These are phyloP conservation scores for Perodicticus potto DNA, from an alignment of 2,797 vertebrate species.

Conservation along the genomic window DNA sequence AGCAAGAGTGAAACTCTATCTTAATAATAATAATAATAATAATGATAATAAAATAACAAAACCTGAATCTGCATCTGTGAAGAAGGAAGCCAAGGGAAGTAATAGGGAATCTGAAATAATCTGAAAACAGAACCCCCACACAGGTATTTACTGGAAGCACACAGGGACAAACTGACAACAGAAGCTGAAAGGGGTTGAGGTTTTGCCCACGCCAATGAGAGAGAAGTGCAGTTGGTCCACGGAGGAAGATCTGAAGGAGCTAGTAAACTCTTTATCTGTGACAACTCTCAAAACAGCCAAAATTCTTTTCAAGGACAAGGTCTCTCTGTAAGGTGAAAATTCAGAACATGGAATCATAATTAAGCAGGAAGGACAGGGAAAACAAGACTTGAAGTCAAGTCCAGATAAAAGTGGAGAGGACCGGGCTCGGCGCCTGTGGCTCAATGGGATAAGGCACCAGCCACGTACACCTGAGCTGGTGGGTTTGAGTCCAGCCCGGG, in stretches of 20 bases:
- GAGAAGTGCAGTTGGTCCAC: not conserved
- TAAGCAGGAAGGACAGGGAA: not conserved
- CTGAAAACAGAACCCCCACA: not conserved
- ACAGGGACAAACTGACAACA: not conserved
- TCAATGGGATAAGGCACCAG: too few species aligned
- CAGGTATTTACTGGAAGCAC: not conserved
- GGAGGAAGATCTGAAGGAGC: not conserved
- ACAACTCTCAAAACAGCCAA: not conserved
- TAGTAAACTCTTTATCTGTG: not conserved
- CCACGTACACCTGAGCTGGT: too few species aligned
- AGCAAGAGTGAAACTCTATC: too few species aligned
- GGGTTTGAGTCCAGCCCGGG: too few species aligned
- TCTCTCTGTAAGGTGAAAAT: not conserved
- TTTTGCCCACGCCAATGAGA: not conserved
- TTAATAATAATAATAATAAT: too few species aligned
- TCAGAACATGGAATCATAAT: not conserved
- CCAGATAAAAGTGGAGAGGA: not conserved
- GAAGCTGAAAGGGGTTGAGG: not conserved
- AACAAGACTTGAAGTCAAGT: not conserved
- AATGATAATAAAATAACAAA: not conserved
- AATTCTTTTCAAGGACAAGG: not conserved
- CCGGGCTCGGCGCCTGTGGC: too few species aligned
- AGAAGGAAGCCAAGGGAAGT: not conserved
- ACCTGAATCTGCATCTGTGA: not conserved
- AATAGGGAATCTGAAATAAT: not conserved